Percentiles rank a stretch among this genome's conserved stretches.
These are phyloP conservation scores for Diarsia dahlii DNA, from an alignment of 2,888 invertebrate genomes.

Conservation along the genomic window DNA sequence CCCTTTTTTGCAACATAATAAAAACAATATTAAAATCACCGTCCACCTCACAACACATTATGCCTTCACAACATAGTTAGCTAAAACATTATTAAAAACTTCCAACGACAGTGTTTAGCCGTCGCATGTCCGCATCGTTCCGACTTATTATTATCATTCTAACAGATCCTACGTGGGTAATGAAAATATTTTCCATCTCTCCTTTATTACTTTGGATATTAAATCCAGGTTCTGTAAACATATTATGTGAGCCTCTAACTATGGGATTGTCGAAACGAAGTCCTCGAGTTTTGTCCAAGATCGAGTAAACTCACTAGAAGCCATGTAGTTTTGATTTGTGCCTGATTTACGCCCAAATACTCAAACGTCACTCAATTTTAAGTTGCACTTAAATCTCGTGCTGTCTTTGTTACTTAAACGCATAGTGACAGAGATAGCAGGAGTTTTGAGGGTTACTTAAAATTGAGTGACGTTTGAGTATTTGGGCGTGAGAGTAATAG, in stretches of 20 bases:
- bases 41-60: not conserved
- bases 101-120: slow-evolving; percentile 71
- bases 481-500: too few species aligned
- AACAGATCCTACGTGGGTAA: slow-evolving; percentile 77
- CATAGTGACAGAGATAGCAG: too few species aligned
- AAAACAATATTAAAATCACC: not conserved
- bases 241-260: slow-evolving; percentile 58
- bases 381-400: too few species aligned
- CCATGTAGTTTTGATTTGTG: not conserved
- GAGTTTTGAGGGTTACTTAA: too few species aligned
- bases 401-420: too few species aligned
- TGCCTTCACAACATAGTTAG: slow-evolving; percentile 46
- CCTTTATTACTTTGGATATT: slow-evolving; percentile 85
- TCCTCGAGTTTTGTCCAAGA: not conserved
- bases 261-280: slow-evolving; percentile 39
- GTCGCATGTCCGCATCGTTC: slow-evolving; percentile 51
- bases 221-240: slow-evolving; percentile 83
- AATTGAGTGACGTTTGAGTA: too few species aligned
- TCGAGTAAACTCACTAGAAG: too few species aligned
- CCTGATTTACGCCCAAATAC: too few species aligned
- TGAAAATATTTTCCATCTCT: slow-evolving; percentile 87
- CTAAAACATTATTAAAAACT: slow-evolving; percentile 77
- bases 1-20: not conserved
- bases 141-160: slow-evolving; percentile 70
- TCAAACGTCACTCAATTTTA: too few species aligned